phyloP scores from a whole-genome alignment of 2,797 vertebrate species.

The Cyprinodon diabolis region DNA sequence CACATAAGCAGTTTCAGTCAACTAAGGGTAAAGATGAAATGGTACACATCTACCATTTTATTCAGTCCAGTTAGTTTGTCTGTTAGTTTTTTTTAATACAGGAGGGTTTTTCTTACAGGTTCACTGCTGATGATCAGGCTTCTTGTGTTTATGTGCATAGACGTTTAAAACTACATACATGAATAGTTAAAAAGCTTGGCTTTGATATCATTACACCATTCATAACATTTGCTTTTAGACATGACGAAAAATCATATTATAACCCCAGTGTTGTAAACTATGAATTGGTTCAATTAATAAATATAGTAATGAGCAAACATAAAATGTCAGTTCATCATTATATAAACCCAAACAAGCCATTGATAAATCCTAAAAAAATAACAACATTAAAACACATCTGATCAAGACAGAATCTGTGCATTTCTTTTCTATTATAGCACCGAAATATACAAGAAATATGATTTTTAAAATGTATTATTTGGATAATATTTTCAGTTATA shows the following conservation, averaged over 20 bases:
- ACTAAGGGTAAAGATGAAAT: background rate
- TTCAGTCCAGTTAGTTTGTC: background rate
- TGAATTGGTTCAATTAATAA: background rate
- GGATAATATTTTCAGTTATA: background rate
- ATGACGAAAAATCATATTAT: slow-evolving; percentile 12
- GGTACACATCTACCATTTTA: background rate
- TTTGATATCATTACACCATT: slow-evolving; percentile 21
- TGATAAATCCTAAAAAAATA: background rate
- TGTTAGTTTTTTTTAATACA: background rate
- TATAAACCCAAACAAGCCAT: background rate
- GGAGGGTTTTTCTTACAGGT: background rate
- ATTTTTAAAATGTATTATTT: background rate
- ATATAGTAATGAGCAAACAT: background rate
- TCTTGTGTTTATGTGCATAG: no score
- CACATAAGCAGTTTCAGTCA: background rate
- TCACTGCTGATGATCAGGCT: background rate
- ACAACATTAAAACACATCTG: background rate
- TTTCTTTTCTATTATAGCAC: no score
- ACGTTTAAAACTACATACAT: no score
- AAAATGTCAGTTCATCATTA: background rate
- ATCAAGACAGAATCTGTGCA: background rate
- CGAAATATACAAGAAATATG: background rate
- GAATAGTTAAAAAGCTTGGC: background rate
- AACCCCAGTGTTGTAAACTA: background rate
- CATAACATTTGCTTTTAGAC: slow-evolving; percentile 4